A percentile compares a stretch with the other conserved stretches of the same genome.
Evolutionary conservation across 1,140 invertebrate genomes (phyloP).

Genomic region (Sycophaga agraensis): DNA sequence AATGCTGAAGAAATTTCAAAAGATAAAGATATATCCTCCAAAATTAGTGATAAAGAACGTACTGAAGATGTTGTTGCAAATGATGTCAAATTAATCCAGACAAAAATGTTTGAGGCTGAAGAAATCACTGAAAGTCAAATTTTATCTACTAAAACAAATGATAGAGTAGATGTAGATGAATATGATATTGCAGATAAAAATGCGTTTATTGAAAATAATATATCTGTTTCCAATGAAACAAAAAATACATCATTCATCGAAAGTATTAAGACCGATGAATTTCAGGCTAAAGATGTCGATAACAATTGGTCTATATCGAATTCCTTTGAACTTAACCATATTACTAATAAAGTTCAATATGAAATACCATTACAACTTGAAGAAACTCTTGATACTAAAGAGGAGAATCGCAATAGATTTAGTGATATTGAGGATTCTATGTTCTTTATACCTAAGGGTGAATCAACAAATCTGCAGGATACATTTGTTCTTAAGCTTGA

Average conservation of each 20-base stretch:
- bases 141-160: not conserved
- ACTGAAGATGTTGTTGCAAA: not conserved
- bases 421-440: slow-evolving; percentile 34
- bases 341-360: slow-evolving; percentile 13
- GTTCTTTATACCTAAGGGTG: slow-evolving; percentile 39
- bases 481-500: slow-evolving; percentile 24
- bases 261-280: slow-evolving; percentile 2
- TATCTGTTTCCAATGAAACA: not conserved
- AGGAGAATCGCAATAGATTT: slow-evolving; percentile 21
- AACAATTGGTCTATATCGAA: slow-evolving; percentile 42
- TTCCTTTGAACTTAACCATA: slow-evolving; percentile 35
- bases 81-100: not conserved
- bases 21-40: not conserved
- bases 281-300: not conserved
- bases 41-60: not conserved
- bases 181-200: slow-evolving; percentile 6
- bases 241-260: not conserved
- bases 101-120: not conserved
- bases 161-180: slow-evolving; percentile 5
- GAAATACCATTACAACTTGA: slow-evolving; percentile 5
- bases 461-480: slow-evolving; percentile 41
- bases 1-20: not conserved
- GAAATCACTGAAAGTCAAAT: not conserved
- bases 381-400: not conserved
- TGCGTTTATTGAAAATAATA: not conserved